These are phyloP conservation scores for Rhyzopertha dominica DNA, from an alignment of 1,140 invertebrate genomes.

Conservation along the genomic window DNA sequence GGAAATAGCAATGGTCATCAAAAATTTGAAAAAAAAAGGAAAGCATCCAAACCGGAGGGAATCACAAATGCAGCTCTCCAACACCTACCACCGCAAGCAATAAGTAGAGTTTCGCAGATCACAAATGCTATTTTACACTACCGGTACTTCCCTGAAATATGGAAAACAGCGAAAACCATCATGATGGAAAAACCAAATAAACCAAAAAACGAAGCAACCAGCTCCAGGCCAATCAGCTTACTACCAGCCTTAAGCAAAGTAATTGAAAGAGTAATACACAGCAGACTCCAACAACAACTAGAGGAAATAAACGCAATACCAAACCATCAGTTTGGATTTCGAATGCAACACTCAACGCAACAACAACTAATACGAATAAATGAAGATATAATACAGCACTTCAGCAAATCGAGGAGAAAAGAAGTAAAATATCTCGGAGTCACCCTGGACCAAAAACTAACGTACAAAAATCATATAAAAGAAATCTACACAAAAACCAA, in stretches of 20 bases:
- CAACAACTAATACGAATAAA: background rate
- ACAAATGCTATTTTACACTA: slow-evolving; percentile 22
- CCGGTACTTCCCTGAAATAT: slow-evolving; percentile 26
- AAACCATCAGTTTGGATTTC: slow-evolving; percentile 40
- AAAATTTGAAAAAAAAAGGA: slow-evolving; percentile 20
- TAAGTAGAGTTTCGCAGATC: slow-evolving; percentile 13
- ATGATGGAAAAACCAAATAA: slow-evolving; percentile 39
- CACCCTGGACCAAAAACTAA: no score
- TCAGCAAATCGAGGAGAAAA: no score
- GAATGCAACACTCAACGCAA: slow-evolving; percentile 4
- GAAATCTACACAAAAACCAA: no score
- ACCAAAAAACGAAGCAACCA: slow-evolving; percentile 25
- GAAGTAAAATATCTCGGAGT: no score
- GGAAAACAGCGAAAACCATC: slow-evolving; percentile 41
- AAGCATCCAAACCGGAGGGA: slow-evolving; percentile 31
- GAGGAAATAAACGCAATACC: slow-evolving; percentile 26
- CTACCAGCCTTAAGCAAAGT: slow-evolving; percentile 36
- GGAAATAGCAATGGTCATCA: slow-evolving; percentile 6
- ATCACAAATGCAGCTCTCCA: slow-evolving; percentile 28
- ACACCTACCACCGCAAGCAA: slow-evolving; percentile 26
- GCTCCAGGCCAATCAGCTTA: slow-evolving; percentile 39
- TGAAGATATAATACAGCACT: background rate
- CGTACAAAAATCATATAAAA: no score
- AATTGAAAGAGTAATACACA: slow-evolving; percentile 36
- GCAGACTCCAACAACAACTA: slow-evolving; percentile 27